phyloP scores from a whole-genome alignment of 2,888 invertebrate species.

The Mythimna lalbum region DNA sequence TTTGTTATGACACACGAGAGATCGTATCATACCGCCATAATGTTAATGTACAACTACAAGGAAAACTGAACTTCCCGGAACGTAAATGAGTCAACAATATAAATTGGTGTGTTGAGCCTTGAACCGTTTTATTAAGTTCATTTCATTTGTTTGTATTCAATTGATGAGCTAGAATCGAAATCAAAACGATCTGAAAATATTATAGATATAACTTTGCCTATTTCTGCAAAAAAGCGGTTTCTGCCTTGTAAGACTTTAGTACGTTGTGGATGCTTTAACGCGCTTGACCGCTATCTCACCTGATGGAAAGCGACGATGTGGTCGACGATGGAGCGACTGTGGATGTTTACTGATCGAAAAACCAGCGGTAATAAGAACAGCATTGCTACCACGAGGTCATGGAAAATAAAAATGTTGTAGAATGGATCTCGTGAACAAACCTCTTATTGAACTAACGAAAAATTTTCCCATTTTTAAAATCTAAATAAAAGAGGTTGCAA shows the following conservation, averaged over 20 bases:
- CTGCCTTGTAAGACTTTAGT: too few relatives aligned
- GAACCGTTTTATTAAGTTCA: neutral
- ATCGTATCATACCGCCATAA: constrained; percentile 22
- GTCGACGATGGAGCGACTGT: too few relatives aligned
- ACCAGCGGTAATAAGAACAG: neutral
- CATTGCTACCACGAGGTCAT: too few relatives aligned
- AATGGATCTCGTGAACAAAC: too few relatives aligned
- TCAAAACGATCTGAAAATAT: neutral
- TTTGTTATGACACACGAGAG: constrained; percentile 25
- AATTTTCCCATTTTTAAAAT: too few relatives aligned
- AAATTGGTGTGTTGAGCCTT: constrained; percentile 14
- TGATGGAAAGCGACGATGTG: too few relatives aligned
- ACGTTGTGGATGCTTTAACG: too few relatives aligned
- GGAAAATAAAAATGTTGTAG: too few relatives aligned
- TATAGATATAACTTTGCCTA: neutral
- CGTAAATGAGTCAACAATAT: neutral
- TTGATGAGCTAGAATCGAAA: neutral
- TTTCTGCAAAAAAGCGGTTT: neutral
- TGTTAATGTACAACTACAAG: constrained; percentile 29
- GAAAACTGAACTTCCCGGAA: constrained; percentile 43
- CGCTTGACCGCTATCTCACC: too few relatives aligned
- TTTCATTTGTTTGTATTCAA: neutral
- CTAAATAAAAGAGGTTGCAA: too few relatives aligned
- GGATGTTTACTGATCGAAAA: neutral
- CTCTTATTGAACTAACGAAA: too few relatives aligned